Conservation (phyloP, 2,888 invertebrate genomes). For the Epistrophe eligans region DNA sequence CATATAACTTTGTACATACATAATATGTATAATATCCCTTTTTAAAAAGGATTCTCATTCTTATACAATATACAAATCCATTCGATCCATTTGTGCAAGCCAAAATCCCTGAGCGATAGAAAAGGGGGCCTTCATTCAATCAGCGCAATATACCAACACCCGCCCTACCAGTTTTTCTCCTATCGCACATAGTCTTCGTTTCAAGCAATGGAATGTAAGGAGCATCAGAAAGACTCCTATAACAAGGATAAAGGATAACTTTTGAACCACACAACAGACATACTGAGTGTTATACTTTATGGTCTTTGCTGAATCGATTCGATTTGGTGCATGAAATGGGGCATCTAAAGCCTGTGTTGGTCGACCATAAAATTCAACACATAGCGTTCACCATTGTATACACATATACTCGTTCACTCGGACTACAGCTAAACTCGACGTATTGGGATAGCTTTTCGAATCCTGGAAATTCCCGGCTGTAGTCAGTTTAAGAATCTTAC, state of each 20-base stretch:
- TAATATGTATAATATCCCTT: neutral
- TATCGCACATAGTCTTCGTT: neutral
- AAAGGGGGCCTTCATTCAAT: slow-evolving; percentile 54
- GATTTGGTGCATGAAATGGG: slow-evolving; percentile 68
- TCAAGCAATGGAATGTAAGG: slow-evolving; percentile 25
- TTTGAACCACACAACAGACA: slow-evolving; percentile 63
- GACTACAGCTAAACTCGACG: slow-evolving; percentile 3
- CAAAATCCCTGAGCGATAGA: slow-evolving; percentile 52
- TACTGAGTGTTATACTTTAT: slow-evolving; percentile 66
- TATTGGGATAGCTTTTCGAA: neutral
- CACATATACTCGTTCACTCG: neutral
- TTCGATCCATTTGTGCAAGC: slow-evolving; percentile 67
- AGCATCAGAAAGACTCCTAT: slow-evolving; percentile 30
- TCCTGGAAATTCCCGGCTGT: slow-evolving; percentile 17
- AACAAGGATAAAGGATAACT: slow-evolving; percentile 67
- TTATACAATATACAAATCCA: slow-evolving; percentile 61
- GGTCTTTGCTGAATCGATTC: slow-evolving; percentile 60
- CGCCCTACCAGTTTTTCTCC: slow-evolving; percentile 6
- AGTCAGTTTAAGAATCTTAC: slow-evolving; percentile 50
- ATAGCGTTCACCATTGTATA: neutral
- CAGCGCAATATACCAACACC: neutral
- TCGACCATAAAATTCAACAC: slow-evolving; percentile 53
- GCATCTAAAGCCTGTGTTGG: slow-evolving; percentile 57
- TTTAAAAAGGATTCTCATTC: slow-evolving; percentile 42
- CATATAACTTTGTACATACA: neutral